Evolutionary conservation across 2,888 invertebrate genomes (phyloP).

Genomic region (Caradrina clavipalpis): DNA sequence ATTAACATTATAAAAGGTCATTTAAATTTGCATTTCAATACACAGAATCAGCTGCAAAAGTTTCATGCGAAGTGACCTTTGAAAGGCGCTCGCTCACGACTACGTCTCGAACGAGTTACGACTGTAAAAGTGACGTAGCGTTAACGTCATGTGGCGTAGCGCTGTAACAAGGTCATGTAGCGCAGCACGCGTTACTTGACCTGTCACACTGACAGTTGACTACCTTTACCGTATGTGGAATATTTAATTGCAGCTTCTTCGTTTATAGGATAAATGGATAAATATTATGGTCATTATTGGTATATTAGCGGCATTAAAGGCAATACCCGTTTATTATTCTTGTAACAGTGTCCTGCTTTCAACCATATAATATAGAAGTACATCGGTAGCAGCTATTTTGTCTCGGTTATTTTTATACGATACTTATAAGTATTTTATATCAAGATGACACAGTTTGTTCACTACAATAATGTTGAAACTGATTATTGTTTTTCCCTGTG

Average conservation of each 20-base stretch:
- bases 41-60: slow-evolving; percentile 19
- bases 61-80: slow-evolving; percentile 57
- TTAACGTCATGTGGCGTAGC: slow-evolving; percentile 52
- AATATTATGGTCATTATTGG: slow-evolving; percentile 1
- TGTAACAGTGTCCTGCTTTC: background rate
- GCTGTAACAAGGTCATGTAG: slow-evolving; percentile 58
- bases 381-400: slow-evolving; percentile 2
- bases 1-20: background rate
- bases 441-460: slow-evolving; percentile 17
- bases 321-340: background rate
- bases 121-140: slow-evolving; percentile 49
- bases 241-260: slow-evolving; percentile 13
- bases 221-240: slow-evolving; percentile 21
- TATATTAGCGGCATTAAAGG: background rate
- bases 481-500: background rate
- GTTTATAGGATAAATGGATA: background rate
- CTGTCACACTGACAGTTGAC: slow-evolving; percentile 19
- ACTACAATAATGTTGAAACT: background rate
- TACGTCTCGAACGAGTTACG: slow-evolving; percentile 40
- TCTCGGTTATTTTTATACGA: slow-evolving; percentile 21
- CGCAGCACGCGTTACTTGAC: slow-evolving; percentile 38
- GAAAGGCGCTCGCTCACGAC: slow-evolving; percentile 33
- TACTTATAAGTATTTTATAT: background rate
- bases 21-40: slow-evolving; percentile 16
- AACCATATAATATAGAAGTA: background rate